A percentile compares a stretch with the other conserved stretches of the same genome.
Conservation (phyloP, 2,888 invertebrate species). For the Mimumesa dahlbomi region DNA sequence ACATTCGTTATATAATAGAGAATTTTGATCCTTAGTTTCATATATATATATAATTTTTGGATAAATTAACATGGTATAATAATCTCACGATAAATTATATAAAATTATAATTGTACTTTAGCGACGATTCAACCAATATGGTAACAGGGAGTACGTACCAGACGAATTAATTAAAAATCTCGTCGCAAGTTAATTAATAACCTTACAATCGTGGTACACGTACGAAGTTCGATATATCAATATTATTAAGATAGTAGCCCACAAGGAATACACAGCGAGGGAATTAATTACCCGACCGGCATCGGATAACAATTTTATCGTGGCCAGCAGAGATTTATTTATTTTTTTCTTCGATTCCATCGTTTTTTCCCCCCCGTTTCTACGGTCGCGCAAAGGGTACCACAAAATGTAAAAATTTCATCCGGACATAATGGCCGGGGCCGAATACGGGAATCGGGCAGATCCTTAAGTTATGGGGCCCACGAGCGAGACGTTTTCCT, state of each 20-base stretch:
- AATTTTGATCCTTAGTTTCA: too few relatives aligned
- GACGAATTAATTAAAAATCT: neutral
- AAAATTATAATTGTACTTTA: too few relatives aligned
- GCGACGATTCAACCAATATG: neutral
- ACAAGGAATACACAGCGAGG: too few relatives aligned
- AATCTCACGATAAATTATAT: too few relatives aligned
- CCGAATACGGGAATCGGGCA: slow-evolving; percentile 59
- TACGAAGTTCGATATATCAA: too few relatives aligned
- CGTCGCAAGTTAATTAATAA: neutral
- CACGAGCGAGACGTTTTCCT: slow-evolving; percentile 62
- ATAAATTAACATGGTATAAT: too few relatives aligned
- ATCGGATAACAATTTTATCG: slow-evolving; percentile 72
- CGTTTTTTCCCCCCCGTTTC: slow-evolving; percentile 34
- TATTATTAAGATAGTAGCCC: too few relatives aligned
- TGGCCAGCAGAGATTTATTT: slow-evolving; percentile 70
- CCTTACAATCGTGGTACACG: too few relatives aligned
- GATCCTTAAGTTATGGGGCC: slow-evolving; percentile 66
- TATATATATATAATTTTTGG: too few relatives aligned
- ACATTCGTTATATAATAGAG: too few relatives aligned
- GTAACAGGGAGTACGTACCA: neutral
- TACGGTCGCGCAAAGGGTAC: slow-evolving; percentile 11
- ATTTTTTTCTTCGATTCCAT: slow-evolving; percentile 5
- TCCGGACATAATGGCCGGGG: slow-evolving; percentile 57
- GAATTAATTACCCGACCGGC: slow-evolving; percentile 69
- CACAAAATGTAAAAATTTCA: slow-evolving; percentile 58